Evolutionary conservation across 2,888 invertebrate species (phyloP), one percentile per base, ranked within the genome.

Genomic region (Linhomoeus sp.): DNA sequence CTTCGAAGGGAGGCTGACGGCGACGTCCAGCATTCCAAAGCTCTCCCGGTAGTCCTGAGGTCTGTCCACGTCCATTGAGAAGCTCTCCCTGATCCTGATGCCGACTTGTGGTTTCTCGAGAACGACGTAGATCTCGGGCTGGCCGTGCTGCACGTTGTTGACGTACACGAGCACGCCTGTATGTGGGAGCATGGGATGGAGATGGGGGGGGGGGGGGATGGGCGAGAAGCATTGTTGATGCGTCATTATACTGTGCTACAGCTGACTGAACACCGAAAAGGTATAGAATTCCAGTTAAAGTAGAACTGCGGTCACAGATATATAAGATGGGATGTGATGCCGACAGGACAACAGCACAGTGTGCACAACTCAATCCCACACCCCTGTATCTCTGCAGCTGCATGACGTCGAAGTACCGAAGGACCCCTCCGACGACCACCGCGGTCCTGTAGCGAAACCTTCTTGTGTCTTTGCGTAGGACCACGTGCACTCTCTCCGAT

Each of bases 401-500:
- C 51, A 63, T 63, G 1, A 59, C 60, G 44, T 63, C 63, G 45
- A 62, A 62, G 46, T 62, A 62, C 26, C 62, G 51, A 19, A 62
- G 46, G 35, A 59, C 52, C 42, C 40, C 41, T 17, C 61, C 60
- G 43, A 63, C 62, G 40, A 63, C 52, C 35, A 63, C 55, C 46
- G 56, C 57, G 23, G 63, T 63, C 14, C 63, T 50, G 37, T 61
- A 58, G 25, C 56, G 52, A 52, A 58, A 59, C n/a, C 62, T 48
- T 19, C 61, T 51, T 1, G 63, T 64, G 46, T 63, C 63, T 29
- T 61, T 61, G 2, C 60, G n/a, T n/a, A n/a, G n/a, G n/a, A n/a
- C n/a, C n/a, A n/a, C n/a, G n/a, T n/a, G n/a, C n/a, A n/a, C n/a
- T n/a, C n/a, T n/a, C n/a, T n/a, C n/a, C n/a, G n/a, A n/a, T n/a